Evolutionary conservation across 2,113 vertebrate species (phyloP), one percentile per base, ranked within the genome.

Genomic region (Sisor rabdophorus): DNA sequence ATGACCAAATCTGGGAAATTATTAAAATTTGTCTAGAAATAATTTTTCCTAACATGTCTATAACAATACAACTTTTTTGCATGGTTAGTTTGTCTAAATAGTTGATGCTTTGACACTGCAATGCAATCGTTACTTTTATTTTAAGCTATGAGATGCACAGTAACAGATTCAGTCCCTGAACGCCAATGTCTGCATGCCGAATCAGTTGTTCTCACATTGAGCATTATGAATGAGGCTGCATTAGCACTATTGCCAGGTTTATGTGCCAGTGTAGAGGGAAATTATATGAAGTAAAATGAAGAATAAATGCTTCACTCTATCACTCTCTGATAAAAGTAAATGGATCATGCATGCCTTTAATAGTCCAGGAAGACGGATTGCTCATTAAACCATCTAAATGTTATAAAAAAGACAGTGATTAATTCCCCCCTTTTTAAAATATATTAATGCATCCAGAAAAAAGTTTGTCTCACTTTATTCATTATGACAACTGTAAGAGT

Each of bases 241-340:
- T 87, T 86, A 88, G 82, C 67, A 44, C 79, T 20, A 26, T 22
- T 81, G 82, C 81, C 86, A 83, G 87, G 82, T 88, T 85, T 89
- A 86, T 86, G 84, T 87, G 85, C 86, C 85, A 84, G 81, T 82
- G 76, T 77, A 85, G 82, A 88, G 84, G 84, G 84, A 73, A 82
- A 86, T 82, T 88, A 85, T 86, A 86, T 84, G 71, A 79, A 78
- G 75, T 78, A 81, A 81, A 83, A 84, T 67, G 47, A 83, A 71
- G 83, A 88, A 79, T 82, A 83, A 89, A 86, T 79, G 78, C 83
- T 83, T 64, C 77, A 87, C 85, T 90, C 86, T 77, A 88, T 89
- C 86, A 89, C 82, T 52, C 59, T 80, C 84, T 84, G 83, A 89
- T 88, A 84, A 83, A 88, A 90, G 84, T 85, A 87, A 87, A 90